Conservation (phyloP, 1,140 invertebrate genomes). For the Drosophila fuyamai region DNA sequence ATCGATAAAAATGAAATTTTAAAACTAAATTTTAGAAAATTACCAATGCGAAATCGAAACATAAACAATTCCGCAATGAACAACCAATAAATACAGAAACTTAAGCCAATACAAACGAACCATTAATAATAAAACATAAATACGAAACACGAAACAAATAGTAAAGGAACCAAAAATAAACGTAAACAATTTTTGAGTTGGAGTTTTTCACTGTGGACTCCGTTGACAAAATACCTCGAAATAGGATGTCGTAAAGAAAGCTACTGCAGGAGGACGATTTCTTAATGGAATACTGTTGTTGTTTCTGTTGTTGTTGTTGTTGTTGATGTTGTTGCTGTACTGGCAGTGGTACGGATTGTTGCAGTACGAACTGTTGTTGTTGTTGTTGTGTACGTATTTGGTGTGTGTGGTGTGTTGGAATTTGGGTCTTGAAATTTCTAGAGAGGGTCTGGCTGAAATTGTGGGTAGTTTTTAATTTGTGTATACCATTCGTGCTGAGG, state of each 20-base stretch:
- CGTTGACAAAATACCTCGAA: constrained; percentile 84
- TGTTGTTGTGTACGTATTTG: constrained; percentile 72
- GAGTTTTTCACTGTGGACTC: constrained; percentile 60
- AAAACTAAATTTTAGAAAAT: constrained; percentile 21
- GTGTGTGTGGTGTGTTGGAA: constrained; percentile 73
- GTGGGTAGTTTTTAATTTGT: constrained; percentile 58
- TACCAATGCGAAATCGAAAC: not conserved
- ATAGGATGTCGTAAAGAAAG: constrained; percentile 84
- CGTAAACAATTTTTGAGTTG: constrained; percentile 61
- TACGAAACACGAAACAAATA: constrained; percentile 12
- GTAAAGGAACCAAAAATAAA: constrained; percentile 51
- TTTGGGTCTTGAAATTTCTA: constrained; percentile 83
- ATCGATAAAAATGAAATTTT: constrained; percentile 1
- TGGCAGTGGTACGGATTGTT: constrained; percentile 50
- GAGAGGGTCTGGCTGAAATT: constrained; percentile 75
- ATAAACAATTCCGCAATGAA: constrained; percentile 2
- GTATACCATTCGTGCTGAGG: constrained; percentile 74
- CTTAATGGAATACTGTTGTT: constrained; percentile 81
- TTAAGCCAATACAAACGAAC: constrained; percentile 28
- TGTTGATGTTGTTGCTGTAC: constrained; percentile 41
- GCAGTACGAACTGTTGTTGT: constrained; percentile 57
- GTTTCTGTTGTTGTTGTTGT: constrained; percentile 53
- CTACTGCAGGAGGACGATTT: constrained; percentile 85
- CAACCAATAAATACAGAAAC: constrained; percentile 12
- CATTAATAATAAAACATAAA: constrained; percentile 19